Evolutionary conservation across 2,888 invertebrate genomes (phyloP), one percentile per base, ranked within the genome.

Genomic region (Parnassius glacialis): DNA sequence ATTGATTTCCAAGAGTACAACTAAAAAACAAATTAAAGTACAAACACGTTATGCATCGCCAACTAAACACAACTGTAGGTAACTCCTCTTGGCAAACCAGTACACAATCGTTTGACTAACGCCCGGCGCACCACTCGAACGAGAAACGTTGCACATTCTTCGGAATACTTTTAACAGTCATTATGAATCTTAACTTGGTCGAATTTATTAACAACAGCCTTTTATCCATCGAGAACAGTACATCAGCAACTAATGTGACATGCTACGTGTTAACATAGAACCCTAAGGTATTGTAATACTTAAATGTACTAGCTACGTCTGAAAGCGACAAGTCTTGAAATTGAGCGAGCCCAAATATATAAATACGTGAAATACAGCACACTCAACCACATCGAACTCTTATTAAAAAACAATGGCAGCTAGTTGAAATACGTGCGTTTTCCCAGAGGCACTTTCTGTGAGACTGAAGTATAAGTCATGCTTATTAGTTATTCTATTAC

Each of bases 21-120:
- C 90, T 90, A 91, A 90, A 91, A 90, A 90, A 90, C 91, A 91
- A 91, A 90, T 90, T 91, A 90, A 90, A 90, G 90, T 90, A 91
- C 90, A 91, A 90, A 91, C 90, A 91, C 90, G 90, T 90, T 91
- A 90, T 90, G 90, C 87, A 89, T 89, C 80, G 85, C 88, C 90
- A 91, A 88, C 85, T 90, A 85, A 90, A 90, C 89, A 89, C 89
- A 90, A 90, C 87, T 90, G 88, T 89, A 88, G 91, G 91, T 91
- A 91, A 91, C 91, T 90, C 89, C 88, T 90, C 90, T 89, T 88
- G 90, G 90, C 90, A 90, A 90, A 88, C 87, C 89, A 83, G 80
- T 85, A 82, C 84, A 85, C 83, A 81, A 80, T 84, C 83, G 76
- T 80, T 81, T 87, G 89, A 90, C 89, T 88, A 84, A 83, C 69